phyloP scores from a whole-genome alignment of 2,797 vertebrate species.

The Rachycentron canadum region DNA sequence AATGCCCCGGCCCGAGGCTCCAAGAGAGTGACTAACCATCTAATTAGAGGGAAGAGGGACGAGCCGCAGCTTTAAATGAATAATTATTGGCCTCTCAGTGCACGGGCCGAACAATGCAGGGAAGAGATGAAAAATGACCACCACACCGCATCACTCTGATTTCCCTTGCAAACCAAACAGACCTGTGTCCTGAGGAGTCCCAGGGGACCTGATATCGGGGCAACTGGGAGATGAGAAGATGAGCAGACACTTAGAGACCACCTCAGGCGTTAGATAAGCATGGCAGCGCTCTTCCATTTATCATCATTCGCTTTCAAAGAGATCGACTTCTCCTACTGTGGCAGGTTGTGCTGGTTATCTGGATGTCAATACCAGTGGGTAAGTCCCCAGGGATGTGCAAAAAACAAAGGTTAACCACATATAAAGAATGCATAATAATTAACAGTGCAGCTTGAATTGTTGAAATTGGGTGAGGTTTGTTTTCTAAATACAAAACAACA shows the following conservation, averaged over 20 bases:
- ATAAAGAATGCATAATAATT: not conserved
- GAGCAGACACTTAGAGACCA: conserved; percentile 54
- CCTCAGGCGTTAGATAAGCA: conserved; percentile 47
- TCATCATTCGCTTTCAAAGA: conserved; percentile 59
- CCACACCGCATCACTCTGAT: conserved; percentile 35
- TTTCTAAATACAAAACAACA: no score
- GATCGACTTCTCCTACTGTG: conserved; percentile 15
- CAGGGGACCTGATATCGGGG: conserved; percentile 33
- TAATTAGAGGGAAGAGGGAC: conserved; percentile 82
- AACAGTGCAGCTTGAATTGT: not conserved
- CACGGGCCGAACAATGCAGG: conserved; percentile 60
- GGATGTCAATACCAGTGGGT: not conserved
- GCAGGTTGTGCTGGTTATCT: conserved; percentile 15
- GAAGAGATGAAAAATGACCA: conserved; percentile 68
- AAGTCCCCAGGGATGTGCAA: not conserved
- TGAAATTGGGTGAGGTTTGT: no score
- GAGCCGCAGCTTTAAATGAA: conserved; percentile 77
- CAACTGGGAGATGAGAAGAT: conserved; percentile 49
- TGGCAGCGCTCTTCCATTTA: conserved; percentile 35
- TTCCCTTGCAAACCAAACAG: conserved; percentile 44
- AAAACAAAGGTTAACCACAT: not conserved
- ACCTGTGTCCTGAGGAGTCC: conserved; percentile 45
- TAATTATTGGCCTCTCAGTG: conserved; percentile 78
- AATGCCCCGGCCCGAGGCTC: conserved; percentile 72
- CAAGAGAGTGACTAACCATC: conserved; percentile 77